Base-by-base conservation (phyloP, 2,113 vertebrate species). In the Procavia capensis region DNA sequence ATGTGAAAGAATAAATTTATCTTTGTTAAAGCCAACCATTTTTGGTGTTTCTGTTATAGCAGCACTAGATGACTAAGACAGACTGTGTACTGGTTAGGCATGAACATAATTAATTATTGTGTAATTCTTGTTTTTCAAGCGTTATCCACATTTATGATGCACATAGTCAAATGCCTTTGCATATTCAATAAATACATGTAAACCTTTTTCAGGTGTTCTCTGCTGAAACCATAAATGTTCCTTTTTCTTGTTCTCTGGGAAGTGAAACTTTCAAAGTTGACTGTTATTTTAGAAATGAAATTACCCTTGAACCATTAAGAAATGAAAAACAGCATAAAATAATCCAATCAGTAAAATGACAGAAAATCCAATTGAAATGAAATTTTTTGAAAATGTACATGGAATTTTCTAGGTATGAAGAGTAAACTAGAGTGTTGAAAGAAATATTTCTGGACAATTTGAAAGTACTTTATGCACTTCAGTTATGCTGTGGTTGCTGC, bases 351-450 rank as follows among this genome's bases (percentile, higher is more conserved):
- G 41, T 50, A 61, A 70, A 64, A 64, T 34, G 57, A 70, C 20
- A 88, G 68, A 93, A 94, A 95, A 88, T 81, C 5, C 43, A 74
- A 83, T 94, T 57, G 66, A 96, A 94, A 63, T 20, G 90, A 74
- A 43, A 63, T 24, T 6, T 79, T 96, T 79, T 78, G n/a, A n/a
- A 78, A 85, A 36, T 93, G 50, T 89, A 50, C 4, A 20, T 87
- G 45, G 9, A 78, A 95, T 72, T 87, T 87, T 93, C 3, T 24
- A 83, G 36, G 45, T 84, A n/a, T 78, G 90, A 93, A 93, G 39
- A 92, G 6, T 90, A 87, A 93, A 41, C 83, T 72, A 59, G 22
- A 82, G 45, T 91, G 45, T 27, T 88, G 9, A 90, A 79, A 82
- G 24, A 3, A 92, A 70, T 64, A n/a, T 22, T 86, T 3, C 57